A percentile compares a stretch with the other conserved stretches of the same genome.
These are phyloP conservation scores for Pterocles burchelli DNA, from an alignment of 2,113 vertebrate species.

Conservation along the genomic window DNA sequence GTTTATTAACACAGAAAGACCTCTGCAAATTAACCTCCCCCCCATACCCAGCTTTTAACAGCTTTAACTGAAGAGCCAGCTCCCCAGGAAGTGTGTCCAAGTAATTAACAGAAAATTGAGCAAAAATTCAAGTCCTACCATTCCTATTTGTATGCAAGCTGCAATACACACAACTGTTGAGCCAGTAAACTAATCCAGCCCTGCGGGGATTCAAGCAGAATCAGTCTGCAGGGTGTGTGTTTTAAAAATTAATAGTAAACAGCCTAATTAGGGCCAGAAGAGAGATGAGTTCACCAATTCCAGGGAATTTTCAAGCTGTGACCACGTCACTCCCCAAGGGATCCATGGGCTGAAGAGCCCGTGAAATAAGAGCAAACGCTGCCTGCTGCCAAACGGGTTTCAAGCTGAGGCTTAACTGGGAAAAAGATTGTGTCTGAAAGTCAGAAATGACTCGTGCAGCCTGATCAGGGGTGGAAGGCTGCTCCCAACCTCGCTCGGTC, in stretches of 20 bases:
- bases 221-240: background rate
- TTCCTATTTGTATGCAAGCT: background rate
- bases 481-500: fast-evolving
- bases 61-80: background rate
- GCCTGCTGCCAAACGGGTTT: background rate
- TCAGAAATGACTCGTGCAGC: background rate
- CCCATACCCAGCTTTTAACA: background rate
- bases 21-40: background rate
- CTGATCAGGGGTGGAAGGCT: no score
- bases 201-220: background rate
- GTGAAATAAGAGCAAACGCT: background rate
- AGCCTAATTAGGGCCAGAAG: background rate
- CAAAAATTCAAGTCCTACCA: background rate
- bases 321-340: background rate
- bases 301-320: background rate
- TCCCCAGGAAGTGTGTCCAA: background rate
- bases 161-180: fast-evolving
- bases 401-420: background rate
- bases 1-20: background rate
- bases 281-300: background rate
- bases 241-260: background rate
- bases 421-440: background rate
- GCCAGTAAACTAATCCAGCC: background rate
- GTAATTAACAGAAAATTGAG: background rate
- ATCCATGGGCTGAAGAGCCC: fast-evolving